Evolutionary conservation across 2,113 vertebrate species (phyloP), one percentile per base, ranked within the genome.

Genomic region (human): DNA sequence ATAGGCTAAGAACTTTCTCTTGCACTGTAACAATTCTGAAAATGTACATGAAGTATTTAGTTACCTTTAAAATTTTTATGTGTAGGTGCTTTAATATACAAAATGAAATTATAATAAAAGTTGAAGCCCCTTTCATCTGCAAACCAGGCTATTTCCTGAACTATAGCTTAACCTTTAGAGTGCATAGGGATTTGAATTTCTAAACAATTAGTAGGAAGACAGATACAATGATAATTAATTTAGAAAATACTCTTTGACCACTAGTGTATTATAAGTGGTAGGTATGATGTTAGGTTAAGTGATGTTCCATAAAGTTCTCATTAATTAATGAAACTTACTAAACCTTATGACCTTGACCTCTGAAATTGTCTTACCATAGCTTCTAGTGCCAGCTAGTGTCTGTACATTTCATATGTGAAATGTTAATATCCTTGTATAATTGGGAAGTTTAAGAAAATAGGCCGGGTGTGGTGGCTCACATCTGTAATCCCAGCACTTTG

Each of bases 101-200:
- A 83, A 83, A 64, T 95, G 43, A 93, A 95, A 91, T 93, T 43
- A 4, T 96, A 86, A 38, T 94, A 81, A 93, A 81, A 14, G 18
- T 50, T 30, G 13, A 52, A 76, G 27, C 30, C n/a, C 18, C 35
- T 94, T 88, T 93, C 32, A 6, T 93, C 14, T 75, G 45, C 30
- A n/a, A 70, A 68, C 25, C 70, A 87, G 35, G 64, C 75, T 40
- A 38, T 79, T 90, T 92, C 32, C 32, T 89, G 52, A 93, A 89
- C 40, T 93, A 12, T 90, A 72, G 68, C 32, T 92, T 95, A 80
- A 11, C 72, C 2, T 89, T 73, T 57, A 89, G 23, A 55, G 35
- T 79, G 57, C 35, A 43, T 61, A 90, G 57, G 5, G 68, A 72
- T 90, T 83, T 91, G n/a, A 92, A 75, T 92, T 89, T 91, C 84